Percentiles rank a stretch among this genome's conserved stretches.
Evolutionary conservation across 2,797 vertebrate genomes (phyloP).

Genomic region (Lithobates pipiens): DNA sequence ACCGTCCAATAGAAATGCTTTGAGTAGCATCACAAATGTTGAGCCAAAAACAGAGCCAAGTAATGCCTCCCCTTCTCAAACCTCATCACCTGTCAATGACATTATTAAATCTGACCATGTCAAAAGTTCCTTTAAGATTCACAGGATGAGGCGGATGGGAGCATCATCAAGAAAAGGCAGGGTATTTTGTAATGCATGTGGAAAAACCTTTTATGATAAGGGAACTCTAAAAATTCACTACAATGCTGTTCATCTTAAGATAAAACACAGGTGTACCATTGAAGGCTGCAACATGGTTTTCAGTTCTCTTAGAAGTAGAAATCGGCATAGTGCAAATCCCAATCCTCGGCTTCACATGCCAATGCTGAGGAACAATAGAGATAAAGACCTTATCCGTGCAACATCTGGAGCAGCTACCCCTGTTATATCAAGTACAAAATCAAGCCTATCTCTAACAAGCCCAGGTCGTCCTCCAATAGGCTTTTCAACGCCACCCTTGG

Average conservation of each 20-base stretch:
- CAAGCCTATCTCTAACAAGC: constrained; percentile 89
- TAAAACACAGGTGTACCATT: constrained; percentile 83
- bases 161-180: constrained; percentile 94
- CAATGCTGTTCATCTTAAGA: constrained; percentile 84
- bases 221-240: constrained; percentile 86
- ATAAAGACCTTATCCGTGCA: constrained; percentile 96
- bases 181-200: constrained; percentile 95
- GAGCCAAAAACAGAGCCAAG: constrained; percentile 96
- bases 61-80: constrained; percentile 91
- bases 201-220: constrained; percentile 87
- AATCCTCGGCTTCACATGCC: constrained; percentile 86
- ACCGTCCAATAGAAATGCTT: constrained; percentile 85
- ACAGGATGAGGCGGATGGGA: constrained; percentile 89
- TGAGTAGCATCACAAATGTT: constrained; percentile 88
- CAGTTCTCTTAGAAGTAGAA: constrained; percentile 96
- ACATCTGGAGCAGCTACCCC: constrained; percentile 89
- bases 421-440: constrained; percentile 96
- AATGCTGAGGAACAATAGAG: constrained; percentile 94
- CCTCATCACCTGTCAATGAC: constrained; percentile 82
- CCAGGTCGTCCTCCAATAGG: constrained; percentile 93
- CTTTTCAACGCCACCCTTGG: constrained; percentile 94
- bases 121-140: constrained; percentile 83
- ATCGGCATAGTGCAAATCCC: constrained; percentile 96
- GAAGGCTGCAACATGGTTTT: constrained; percentile 91
- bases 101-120: constrained; percentile 79